phyloP scores from a whole-genome alignment of 2,797 vertebrate genomes.

The Petrocephalus schoutedeni region DNA sequence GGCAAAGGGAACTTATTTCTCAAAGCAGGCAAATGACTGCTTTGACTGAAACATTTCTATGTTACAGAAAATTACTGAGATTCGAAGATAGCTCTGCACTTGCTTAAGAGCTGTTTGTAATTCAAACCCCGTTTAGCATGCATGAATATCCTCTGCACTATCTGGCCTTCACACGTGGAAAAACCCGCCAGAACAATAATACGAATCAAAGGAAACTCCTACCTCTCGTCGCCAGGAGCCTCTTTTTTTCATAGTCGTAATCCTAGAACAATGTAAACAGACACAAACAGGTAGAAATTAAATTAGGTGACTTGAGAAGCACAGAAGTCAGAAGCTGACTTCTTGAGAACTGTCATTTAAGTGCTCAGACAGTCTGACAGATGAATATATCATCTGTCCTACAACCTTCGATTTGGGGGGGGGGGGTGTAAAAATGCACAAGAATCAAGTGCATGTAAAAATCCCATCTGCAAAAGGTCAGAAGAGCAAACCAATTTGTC shows the following conservation, averaged over 20 bases:
- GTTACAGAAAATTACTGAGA: slow-evolving; percentile 10
- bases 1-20: not conserved
- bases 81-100: not conserved
- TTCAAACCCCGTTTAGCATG: not conserved
- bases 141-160: slow-evolving; percentile 10
- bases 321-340: slow-evolving; percentile 35
- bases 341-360: slow-evolving; percentile 31
- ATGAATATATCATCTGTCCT: slow-evolving; percentile 41
- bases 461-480: slow-evolving; percentile 31
- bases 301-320: slow-evolving; percentile 6
- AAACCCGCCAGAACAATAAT: slow-evolving; percentile 16
- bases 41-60: slow-evolving; percentile 11
- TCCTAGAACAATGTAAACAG: slow-evolving; percentile 47
- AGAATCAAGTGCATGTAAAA: slow-evolving; percentile 35
- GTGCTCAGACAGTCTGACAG: slow-evolving; percentile 23
- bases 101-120: not conserved
- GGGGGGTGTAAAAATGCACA: slow-evolving; percentile 26
- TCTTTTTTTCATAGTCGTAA: slow-evolving; percentile 74
- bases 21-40: not conserved
- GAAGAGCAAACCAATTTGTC: slow-evolving; percentile 29
- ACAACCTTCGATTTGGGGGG: slow-evolving; percentile 34
- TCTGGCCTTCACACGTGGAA: not conserved
- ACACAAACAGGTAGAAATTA: slow-evolving; percentile 9
- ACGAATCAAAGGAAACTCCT: slow-evolving; percentile 44
- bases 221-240: slow-evolving; percentile 68